phyloP scores from a whole-genome alignment of 2,113 vertebrate genomes.

The Xiphorhynchus elegans region DNA sequence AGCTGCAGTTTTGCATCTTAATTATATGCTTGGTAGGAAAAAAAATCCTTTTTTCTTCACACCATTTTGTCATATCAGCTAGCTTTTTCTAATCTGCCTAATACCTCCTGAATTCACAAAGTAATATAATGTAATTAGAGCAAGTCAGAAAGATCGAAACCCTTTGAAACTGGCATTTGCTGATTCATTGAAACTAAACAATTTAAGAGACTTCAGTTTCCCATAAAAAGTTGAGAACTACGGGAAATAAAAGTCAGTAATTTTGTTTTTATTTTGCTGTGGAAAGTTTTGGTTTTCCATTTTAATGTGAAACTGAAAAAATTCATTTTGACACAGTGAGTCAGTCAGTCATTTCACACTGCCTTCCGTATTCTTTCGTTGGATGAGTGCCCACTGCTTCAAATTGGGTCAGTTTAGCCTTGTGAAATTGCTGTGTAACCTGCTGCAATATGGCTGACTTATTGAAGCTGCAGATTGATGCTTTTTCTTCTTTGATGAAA shows the following conservation, averaged over 20 bases:
- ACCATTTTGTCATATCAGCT: not conserved
- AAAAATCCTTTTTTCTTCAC: not conserved
- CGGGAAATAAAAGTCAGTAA: not conserved
- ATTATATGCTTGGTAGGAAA: not conserved
- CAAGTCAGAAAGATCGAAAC: not conserved
- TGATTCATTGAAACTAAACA: not conserved
- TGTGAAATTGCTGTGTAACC: constrained; percentile 36
- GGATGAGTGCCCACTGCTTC: constrained; percentile 22
- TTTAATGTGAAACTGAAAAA: constrained; percentile 1
- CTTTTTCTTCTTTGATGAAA: constrained; percentile 12
- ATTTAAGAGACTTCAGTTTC: not conserved
- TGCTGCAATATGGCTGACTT: constrained; percentile 9
- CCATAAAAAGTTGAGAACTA: not conserved
- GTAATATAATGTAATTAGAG: not conserved
- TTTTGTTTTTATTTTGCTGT: not conserved
- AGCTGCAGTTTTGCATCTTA: not conserved
- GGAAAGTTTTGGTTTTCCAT: not conserved
- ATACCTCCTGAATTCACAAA: not conserved
- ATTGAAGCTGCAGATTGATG: constrained; percentile 13
- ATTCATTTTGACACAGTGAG: not conserved
- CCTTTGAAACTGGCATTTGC: not conserved
- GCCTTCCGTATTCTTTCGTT: not conserved
- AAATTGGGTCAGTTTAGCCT: constrained; percentile 26
- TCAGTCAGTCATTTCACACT: constrained; percentile 32
- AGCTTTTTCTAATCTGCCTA: not conserved